A percentile compares a stretch with the other conserved stretches of the same genome.
Evolutionary conservation across 2,888 invertebrate genomes (phyloP).

Genomic region (Aspidiotus destructor): DNA sequence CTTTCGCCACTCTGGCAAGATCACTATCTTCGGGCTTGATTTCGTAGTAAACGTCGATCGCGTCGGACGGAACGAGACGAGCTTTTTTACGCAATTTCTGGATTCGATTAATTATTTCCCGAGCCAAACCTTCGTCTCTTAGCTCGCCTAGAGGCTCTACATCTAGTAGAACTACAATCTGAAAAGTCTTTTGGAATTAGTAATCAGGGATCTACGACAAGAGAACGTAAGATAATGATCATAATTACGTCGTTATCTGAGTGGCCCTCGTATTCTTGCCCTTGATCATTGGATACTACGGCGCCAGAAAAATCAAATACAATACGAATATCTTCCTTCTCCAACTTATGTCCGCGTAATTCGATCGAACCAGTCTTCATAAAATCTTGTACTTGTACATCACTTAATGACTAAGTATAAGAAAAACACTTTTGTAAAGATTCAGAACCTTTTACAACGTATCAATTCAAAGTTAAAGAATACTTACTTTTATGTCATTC

Average conservation of each 20-base stretch:
- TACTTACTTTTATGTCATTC: constrained; percentile 59
- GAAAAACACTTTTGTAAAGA: background rate
- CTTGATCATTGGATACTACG: constrained; percentile 49
- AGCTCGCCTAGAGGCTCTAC: constrained; percentile 79
- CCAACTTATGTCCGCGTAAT: constrained; percentile 62
- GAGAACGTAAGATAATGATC: background rate
- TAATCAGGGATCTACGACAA: background rate
- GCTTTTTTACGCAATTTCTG: constrained; percentile 95
- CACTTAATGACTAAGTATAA: constrained; percentile 33
- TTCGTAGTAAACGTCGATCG: constrained; percentile 69
- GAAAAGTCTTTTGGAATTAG: constrained; percentile 21
- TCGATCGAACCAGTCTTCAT: constrained; percentile 46
- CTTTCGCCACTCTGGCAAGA: constrained; percentile 57
- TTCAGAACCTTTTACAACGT: background rate
- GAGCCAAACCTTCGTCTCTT: constrained; percentile 86
- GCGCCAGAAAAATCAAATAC: constrained; percentile 63
- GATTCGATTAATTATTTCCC: constrained; percentile 91
- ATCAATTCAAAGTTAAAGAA: background rate
- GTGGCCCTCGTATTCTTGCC: constrained; percentile 73
- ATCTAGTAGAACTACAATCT: constrained; percentile 75
- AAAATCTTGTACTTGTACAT: constrained; percentile 35
- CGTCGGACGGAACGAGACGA: constrained; percentile 81
- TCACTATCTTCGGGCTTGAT: constrained; percentile 51
- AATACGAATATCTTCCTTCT: constrained; percentile 67
- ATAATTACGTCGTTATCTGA: constrained; percentile 64